Conservation (phyloP, 2,797 vertebrate genomes). For the Pyrocephalus nanus region DNA sequence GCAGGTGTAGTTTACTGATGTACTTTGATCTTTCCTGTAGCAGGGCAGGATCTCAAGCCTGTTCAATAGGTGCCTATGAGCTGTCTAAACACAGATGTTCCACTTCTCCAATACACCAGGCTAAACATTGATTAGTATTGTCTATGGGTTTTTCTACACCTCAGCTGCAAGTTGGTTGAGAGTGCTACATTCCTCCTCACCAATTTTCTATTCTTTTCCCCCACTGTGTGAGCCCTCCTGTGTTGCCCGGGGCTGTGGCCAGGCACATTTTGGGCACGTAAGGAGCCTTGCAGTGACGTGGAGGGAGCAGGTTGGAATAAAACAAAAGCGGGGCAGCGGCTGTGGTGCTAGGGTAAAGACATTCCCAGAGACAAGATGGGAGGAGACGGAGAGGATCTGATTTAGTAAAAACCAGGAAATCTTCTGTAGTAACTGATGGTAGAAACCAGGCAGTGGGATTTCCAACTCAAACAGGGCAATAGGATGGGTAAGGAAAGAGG, state of each 20-base stretch:
- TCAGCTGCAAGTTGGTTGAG: neutral
- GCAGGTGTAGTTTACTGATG: neutral
- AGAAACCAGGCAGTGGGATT: neutral
- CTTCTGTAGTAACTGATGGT: neutral
- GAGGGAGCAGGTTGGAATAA: neutral
- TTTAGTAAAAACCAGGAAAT: neutral
- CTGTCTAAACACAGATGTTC: neutral
- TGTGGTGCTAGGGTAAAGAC: neutral
- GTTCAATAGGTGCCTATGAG: neutral
- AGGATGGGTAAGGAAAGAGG: neutral
- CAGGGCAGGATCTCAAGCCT: neutral
- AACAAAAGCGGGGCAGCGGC: neutral
- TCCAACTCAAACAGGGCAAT: rapidly evolving
- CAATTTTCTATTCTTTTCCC: neutral
- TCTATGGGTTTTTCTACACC: neutral
- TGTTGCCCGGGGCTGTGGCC: neutral
- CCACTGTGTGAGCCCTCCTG: neutral
- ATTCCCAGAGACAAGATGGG: neutral
- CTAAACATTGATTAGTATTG: neutral
- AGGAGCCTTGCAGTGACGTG: neutral
- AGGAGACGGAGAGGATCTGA: neutral
- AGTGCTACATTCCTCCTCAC: neutral
- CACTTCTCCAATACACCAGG: neutral
- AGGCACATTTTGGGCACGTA: neutral
- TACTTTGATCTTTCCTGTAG: neutral